These are phyloP conservation scores for Diadumene lineata DNA, from an alignment of 92 coral and sea anemone genomes.

Conservation along the genomic window DNA sequence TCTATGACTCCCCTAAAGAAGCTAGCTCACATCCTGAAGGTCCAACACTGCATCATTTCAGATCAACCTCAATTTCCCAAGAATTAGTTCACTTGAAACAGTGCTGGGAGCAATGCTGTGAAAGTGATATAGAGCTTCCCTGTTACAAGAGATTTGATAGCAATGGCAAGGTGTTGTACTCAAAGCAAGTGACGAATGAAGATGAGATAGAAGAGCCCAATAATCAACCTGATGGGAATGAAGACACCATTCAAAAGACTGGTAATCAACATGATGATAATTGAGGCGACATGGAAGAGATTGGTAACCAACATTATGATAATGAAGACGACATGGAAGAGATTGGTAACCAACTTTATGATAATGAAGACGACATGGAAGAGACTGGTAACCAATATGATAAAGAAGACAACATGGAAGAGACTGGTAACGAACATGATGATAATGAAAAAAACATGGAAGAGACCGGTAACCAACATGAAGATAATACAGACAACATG, in stretches of 20 bases:
- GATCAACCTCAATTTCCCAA: slow-evolving; percentile 31
- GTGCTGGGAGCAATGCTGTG: slow-evolving; percentile 19
- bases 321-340: not conserved
- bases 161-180: not conserved
- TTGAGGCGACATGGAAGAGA: not conserved
- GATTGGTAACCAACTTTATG: not conserved
- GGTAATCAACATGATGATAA: not conserved
- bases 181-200: not conserved
- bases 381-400: not conserved
- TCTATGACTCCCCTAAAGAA: slow-evolving; percentile 48
- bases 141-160: not conserved
- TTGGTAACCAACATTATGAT: not conserved
- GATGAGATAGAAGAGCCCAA: not conserved
- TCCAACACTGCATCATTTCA: slow-evolving; percentile 62
- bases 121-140: slow-evolving; percentile 10
- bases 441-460: no score
- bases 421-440: no score
- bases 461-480: not conserved
- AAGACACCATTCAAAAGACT: not conserved
- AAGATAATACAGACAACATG: not conserved
- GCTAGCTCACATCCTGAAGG: slow-evolving; percentile 35
- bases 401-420: not conserved
- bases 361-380: not conserved
- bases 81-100: not conserved
- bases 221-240: not conserved